Base-by-base conservation (phyloP, 1,140 invertebrate genomes). In the Dysdera silvatica region DNA sequence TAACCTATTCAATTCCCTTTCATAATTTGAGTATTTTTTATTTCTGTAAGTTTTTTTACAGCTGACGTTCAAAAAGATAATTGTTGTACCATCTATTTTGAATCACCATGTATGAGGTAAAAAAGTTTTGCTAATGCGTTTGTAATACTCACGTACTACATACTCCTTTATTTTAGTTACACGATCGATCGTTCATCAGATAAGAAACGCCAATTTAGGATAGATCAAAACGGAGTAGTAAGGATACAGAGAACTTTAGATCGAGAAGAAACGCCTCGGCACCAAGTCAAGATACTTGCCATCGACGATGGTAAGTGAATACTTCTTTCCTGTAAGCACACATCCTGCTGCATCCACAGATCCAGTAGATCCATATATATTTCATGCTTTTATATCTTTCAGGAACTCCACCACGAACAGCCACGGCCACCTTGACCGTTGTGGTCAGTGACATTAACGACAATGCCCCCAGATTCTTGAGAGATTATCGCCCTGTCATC, bases 361-460 rank as follows among this genome's bases (percentile, higher is more conserved):
- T n/a, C n/a, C n/a, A n/a, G n/a, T n/a, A n/a, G n/a, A n/a, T n/a
- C n/a, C n/a, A 10, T 37, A 14, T 37, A 37, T 37, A 37, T 10
- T 37, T 37, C 3, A 7, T 28, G 14, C 24, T 33, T 33, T n/a
- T 26, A 37, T 16, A 16, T 33, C 40, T 45, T 58, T 6, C 28
- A 65, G 63, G 63, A 56, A 68, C 73, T 41, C 94, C 94, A 8
- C 87, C 92, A 0, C 90, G 91, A 77, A 98, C 93, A 6, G 93
- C 95, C 3, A 96, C 93, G 1, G 94, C 93, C 0, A 97, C 92
- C 1, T 78, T 98, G 20, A 95, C 91, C 1, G 90, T 98, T 0
- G 90, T 93, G 60, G 91, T 98, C 0, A 88, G 90, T 74, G 95
- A 98, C 71, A 94, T 98, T 61, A 98, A 98, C 75, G 95, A 98